Percentiles rank a stretch among this genome's conserved stretches.
Conservation (phyloP, 2,797 vertebrate genomes). For the Diglossa cyanea region DNA sequence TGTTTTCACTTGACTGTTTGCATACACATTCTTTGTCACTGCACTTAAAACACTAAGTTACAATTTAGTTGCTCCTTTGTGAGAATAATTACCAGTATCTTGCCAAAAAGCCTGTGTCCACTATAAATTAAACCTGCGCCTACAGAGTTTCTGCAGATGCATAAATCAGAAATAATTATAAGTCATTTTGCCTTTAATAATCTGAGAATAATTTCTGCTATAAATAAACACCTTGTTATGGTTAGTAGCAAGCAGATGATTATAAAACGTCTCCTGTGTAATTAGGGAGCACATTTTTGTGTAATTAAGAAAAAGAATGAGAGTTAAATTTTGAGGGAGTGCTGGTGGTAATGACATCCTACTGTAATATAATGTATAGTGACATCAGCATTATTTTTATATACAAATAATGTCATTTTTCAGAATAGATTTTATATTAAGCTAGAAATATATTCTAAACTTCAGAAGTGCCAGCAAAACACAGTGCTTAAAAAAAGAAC, state of each 20-base stretch:
- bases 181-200: background rate
- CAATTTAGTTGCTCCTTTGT: slow-evolving; percentile 58
- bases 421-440: background rate
- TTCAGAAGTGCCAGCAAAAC: background rate
- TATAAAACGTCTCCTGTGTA: background rate
- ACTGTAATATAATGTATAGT: background rate
- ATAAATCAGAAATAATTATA: background rate
- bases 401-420: background rate
- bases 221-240: slow-evolving; percentile 39
- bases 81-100: slow-evolving; percentile 63
- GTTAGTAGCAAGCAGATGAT: background rate
- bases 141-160: too few species aligned
- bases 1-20: background rate
- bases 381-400: background rate
- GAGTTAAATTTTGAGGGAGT: background rate
- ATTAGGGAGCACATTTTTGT: slow-evolving; percentile 31
- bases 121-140: slow-evolving; percentile 20
- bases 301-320: slow-evolving; percentile 57
- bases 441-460: background rate
- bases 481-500: background rate
- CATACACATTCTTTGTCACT: background rate
- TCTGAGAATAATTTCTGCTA: slow-evolving; percentile 2
- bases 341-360: background rate
- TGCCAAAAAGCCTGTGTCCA: slow-evolving; percentile 52
- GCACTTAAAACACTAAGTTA: slow-evolving; percentile 32